Conservation (phyloP, 2,113 vertebrate species). For the Anhinga anhinga region DNA sequence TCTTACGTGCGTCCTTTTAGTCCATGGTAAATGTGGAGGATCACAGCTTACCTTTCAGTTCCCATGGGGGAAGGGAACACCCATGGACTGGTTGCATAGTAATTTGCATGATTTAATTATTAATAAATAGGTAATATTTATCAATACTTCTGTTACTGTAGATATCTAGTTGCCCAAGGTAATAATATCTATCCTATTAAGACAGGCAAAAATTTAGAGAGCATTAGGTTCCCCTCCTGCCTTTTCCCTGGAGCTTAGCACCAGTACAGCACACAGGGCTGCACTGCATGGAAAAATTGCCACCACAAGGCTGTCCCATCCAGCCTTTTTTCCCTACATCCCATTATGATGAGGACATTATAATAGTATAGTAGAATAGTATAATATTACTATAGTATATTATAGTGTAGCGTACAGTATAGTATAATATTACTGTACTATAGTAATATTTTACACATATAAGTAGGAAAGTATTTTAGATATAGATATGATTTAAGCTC, state of each 20-base stretch:
- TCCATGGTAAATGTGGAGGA: not conserved
- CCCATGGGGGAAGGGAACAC: not conserved
- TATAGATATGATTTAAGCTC: not conserved
- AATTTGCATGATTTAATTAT: not conserved
- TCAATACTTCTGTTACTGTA: not conserved
- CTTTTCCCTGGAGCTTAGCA: not conserved
- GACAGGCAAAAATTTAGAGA: not conserved
- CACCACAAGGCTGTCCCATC: not conserved
- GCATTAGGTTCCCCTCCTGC: not conserved
- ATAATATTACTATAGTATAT: too few species aligned
- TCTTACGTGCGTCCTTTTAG: rapidly evolving
- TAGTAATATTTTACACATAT: not conserved
- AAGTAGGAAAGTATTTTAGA: not conserved
- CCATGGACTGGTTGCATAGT: not conserved
- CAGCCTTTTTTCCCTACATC: not conserved
- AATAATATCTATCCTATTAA: not conserved
- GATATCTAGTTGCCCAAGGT: not conserved
- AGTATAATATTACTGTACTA: too few species aligned
- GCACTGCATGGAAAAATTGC: not conserved
- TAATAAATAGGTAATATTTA: not conserved
- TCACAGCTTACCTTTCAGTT: not conserved
- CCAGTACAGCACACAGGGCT: rapidly evolving
- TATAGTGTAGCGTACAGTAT: too few species aligned
- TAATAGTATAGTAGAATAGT: too few species aligned
- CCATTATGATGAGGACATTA: not conserved